Evolutionary conservation across 2,888 invertebrate species (phyloP), one percentile per base, ranked within the genome.

Genomic region (Lycia hirtaria): DNA sequence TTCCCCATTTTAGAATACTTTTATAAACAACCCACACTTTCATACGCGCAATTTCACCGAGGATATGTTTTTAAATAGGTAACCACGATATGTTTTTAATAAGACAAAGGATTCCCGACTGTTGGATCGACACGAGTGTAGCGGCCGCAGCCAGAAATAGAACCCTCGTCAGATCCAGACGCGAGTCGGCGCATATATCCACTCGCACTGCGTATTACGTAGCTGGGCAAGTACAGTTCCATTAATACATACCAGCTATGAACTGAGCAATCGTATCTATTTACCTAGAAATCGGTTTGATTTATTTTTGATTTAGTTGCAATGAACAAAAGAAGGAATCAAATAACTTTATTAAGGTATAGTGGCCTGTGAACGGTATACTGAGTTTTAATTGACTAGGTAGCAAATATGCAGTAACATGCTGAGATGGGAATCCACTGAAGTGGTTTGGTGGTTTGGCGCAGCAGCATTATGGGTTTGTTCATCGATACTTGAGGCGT

Each of bases 1-100:
- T 79, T 90, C 80, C 91, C 91, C 91, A 92, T 92, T 86, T 87
- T 85, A 85, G 87, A 79, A 82, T 78, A 82, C 85, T 87, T 87
- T 89, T 89, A 88, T 89, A 88, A 87, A 83, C 80, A 80, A 84
- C 68, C 50, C 69, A 73, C 73, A 79, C 76, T 79, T 80, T 75
- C 78, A 78, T 80, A 62, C 73, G 73, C 68, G 73, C 73, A 73
- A 69, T 73, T 71, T 71, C 68, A 73, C 72, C 62, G 73, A 78
- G 74, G 74, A 79, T 80, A 71, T 72, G 76, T 75, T 78, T 83
- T 83, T 81, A 80, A 80, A 77, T 79, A 81, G 73, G 77, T 78
- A 79, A 77, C 80, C 37, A 78, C 71, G 76, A 80, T 81, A 80
- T 79, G 82, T 82, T 81, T 86, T 85, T 86, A 79, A 78, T 78